A percentile compares a stretch with the other conserved stretches of the same genome.
These are phyloP conservation scores for Lota lota DNA, from an alignment of 2,113 vertebrate species.

Conservation along the genomic window DNA sequence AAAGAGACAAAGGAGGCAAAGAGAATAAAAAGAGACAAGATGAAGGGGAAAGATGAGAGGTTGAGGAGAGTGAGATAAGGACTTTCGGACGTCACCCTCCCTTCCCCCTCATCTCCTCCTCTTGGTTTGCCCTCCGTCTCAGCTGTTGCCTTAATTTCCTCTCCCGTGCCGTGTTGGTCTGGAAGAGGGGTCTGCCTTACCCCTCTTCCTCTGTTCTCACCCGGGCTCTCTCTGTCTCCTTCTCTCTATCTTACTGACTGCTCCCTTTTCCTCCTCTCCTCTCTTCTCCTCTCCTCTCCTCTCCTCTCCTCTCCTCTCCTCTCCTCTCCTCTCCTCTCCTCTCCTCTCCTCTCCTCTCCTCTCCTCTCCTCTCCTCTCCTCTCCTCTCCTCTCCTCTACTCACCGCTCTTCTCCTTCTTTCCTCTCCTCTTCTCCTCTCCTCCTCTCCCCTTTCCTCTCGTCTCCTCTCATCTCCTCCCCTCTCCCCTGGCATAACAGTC, in stretches of 20 bases:
- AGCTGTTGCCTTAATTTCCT: not conserved
- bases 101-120: no score
- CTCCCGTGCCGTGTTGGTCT: not conserved
- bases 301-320: not conserved
- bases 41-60: no score
- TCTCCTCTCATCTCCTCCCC: constrained; percentile 34
- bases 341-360: constrained; percentile 13
- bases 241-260: constrained; percentile 1
- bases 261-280: no score
- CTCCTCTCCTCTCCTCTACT: constrained; percentile 10
- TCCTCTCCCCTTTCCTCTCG: not conserved
- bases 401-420: constrained; percentile 8
- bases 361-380: constrained; percentile 22
- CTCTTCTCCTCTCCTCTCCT: no score
- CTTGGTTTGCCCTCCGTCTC: not conserved
- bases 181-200: no score
- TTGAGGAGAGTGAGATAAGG: no score
- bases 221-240: constrained; percentile 9
- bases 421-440: constrained; percentile 11
- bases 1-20: not conserved
- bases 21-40: not conserved
- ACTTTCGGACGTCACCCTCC: no score
- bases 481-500: constrained; percentile 44
- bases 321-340: constrained; percentile 15
- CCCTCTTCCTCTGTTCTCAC: constrained; percentile 15